phyloP scores from a whole-genome alignment of 1,140 invertebrate species.

The Drosophila sproati region DNA sequence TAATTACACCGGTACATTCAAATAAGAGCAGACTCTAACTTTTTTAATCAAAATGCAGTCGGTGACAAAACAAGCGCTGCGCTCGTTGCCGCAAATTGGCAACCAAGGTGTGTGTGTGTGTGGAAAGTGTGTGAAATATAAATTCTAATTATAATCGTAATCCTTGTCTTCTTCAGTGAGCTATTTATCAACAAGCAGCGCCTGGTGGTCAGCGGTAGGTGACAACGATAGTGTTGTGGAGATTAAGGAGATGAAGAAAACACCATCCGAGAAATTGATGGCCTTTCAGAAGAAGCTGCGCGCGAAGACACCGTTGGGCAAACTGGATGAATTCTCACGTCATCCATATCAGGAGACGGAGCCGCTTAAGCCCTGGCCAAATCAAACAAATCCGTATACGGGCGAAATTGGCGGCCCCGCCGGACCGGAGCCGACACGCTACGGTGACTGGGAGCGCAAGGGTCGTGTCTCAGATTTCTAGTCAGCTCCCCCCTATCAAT shows the following conservation, averaged over 20 bases:
- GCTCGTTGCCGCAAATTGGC: slow-evolving; percentile 60
- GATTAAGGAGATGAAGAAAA: slow-evolving; percentile 62
- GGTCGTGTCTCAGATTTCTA: slow-evolving; percentile 97
- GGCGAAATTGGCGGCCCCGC: slow-evolving; percentile 92
- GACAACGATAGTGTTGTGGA: slow-evolving; percentile 61
- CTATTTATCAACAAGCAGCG: slow-evolving; percentile 58
- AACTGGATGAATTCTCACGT: slow-evolving; percentile 88
- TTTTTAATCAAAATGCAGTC: slow-evolving; percentile 63
- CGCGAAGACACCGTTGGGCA: slow-evolving; percentile 87
- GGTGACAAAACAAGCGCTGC: slow-evolving; percentile 61
- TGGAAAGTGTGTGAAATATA: background rate
- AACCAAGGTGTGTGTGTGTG: slow-evolving; percentile 69
- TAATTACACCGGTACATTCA: slow-evolving; percentile 14
- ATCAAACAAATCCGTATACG: slow-evolving; percentile 95
- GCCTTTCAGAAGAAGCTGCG: slow-evolving; percentile 88
- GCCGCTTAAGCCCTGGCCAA: slow-evolving; percentile 93
- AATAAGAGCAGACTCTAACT: slow-evolving; percentile 10
- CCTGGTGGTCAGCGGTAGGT: slow-evolving; percentile 32
- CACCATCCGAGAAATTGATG: slow-evolving; percentile 69
- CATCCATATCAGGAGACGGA: slow-evolving; percentile 94
- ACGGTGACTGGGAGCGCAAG: slow-evolving; percentile 99
- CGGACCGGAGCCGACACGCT: slow-evolving; percentile 99
- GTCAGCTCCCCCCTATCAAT: slow-evolving; percentile 31
- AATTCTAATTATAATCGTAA: slow-evolving; percentile 3
- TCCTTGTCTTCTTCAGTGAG: slow-evolving; percentile 35